Base-by-base conservation (phyloP, 2,797 vertebrate species). In the Platalea minor region DNA sequence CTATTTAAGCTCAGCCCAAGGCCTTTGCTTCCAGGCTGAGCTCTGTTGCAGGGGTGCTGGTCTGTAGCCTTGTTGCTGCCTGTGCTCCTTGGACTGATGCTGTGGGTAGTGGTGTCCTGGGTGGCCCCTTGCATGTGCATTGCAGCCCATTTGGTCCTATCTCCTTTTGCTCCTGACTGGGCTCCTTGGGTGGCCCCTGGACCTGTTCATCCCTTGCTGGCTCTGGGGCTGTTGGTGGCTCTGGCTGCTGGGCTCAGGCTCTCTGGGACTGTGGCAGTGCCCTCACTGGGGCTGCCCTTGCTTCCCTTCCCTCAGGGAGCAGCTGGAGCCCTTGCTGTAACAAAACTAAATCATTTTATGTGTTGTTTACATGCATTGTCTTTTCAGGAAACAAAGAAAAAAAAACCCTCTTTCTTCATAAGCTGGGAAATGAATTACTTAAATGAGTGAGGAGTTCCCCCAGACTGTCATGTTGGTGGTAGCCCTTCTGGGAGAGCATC, bases 11-110 rank as follows among this genome's bases (percentile, higher is more conserved):
- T 86, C 76, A 75, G 57, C 15, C 20, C 31, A 80, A 37, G 24
- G 1, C 7, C 0, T 0, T 6, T 5, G 0, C 1, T 0, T 0
- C 1, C 0, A 19, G 0, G 1, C 0, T 72, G 35, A 11, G 43
- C 3, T 73, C 0, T 79, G 41, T 8, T 77, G 24, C 0, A 0
- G 16, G 6, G 2, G 3, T 64, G 26, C 0, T 43, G n/a, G 3
- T 23, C 3, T 78, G 21, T 0, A 4, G 18, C 3, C 0, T 53
- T 45, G 5, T 0, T 50, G 13, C 1, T 81, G 16, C 0, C 2
- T 16, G 5, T 31, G 57, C 0, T 15, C 2, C 4, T 15, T 45
- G 33, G 29, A 2, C 2, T 31, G 2, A 0, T 57, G n/a, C 4
- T 57, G n/a, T 33, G 8, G 35, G 41, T 31, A 17, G 9, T 2